Evolutionary conservation across 2,113 vertebrate species (phyloP).

Genomic region (Erythrolamprus reginae): DNA sequence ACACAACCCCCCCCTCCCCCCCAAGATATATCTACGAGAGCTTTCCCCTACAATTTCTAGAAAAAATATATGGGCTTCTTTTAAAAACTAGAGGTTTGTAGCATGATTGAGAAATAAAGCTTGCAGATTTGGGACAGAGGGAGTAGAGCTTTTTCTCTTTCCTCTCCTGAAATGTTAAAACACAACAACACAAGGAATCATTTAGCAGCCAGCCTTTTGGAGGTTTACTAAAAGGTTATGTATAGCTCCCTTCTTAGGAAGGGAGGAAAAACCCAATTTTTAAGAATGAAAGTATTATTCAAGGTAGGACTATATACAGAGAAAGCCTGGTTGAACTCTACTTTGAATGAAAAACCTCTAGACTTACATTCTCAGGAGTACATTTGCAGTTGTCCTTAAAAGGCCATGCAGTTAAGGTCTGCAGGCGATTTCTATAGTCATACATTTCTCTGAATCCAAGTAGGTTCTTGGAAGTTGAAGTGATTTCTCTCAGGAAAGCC

Average conservation of each 20-base stretch:
- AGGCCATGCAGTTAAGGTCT: conserved; percentile 76
- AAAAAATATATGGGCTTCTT: neutral
- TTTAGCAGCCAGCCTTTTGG: neutral
- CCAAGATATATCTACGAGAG: neutral
- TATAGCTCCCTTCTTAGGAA: neutral
- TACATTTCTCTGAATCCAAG: conserved; percentile 69
- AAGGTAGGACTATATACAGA: neutral
- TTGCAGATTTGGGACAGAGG: neutral
- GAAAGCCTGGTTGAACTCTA: neutral
- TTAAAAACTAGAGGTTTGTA: neutral
- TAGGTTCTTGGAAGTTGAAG: conserved; percentile 8
- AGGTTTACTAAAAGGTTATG: neutral
- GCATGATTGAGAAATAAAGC: neutral
- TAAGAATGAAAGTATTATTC: neutral
- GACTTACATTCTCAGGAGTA: conserved; percentile 74
- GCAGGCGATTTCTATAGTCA: conserved; percentile 64
- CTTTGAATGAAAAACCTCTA: neutral
- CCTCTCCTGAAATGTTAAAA: neutral
- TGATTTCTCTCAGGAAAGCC: neutral
- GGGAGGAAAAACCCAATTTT: neutral
- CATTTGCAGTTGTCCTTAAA: conserved; percentile 75
- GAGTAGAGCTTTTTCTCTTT: neutral
- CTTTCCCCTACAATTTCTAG: neutral
- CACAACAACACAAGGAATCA: no score
- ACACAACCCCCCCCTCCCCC: rapidly evolving